Evolutionary conservation across 2,888 invertebrate species (phyloP).

Genomic region (Pantelozetes paolii): DNA sequence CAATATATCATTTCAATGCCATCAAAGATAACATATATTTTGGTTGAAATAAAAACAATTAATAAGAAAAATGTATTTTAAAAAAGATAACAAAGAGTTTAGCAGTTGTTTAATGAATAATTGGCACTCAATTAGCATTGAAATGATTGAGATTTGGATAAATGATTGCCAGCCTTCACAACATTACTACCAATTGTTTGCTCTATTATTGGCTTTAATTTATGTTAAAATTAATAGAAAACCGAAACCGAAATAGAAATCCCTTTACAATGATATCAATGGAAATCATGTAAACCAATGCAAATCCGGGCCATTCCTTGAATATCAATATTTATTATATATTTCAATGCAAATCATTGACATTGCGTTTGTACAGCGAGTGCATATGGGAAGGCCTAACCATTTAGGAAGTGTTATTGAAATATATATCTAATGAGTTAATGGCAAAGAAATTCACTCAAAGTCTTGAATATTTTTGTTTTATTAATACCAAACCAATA

Average conservation of each 20-base stretch:
- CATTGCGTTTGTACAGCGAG: neutral
- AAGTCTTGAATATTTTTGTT: neutral
- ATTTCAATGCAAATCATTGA: constrained; percentile 29
- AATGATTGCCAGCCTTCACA: neutral
- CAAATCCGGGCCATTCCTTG: constrained; percentile 4
- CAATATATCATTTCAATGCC: neutral
- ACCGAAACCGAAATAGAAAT: too few relatives aligned
- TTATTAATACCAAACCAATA: too few relatives aligned
- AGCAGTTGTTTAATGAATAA: constrained; percentile 1
- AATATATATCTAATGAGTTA: neutral
- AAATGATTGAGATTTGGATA: neutral
- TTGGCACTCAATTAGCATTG: constrained; percentile 21
- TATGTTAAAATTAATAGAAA: neutral
- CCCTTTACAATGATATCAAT: too few relatives aligned
- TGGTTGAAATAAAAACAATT: constrained; percentile 27
- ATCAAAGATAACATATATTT: too few relatives aligned
- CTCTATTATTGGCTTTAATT: too few relatives aligned
- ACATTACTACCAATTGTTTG: neutral
- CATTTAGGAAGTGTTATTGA: constrained; percentile 26
- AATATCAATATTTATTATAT: neutral
- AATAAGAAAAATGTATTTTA: neutral
- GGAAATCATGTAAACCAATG: too few relatives aligned
- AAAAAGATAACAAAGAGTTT: constrained; percentile 19
- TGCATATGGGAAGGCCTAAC: constrained; percentile 8
- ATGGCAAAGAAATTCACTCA: neutral